Conservation (phyloP, 2,797 vertebrate genomes). For the Moxostoma hubbsi region DNA sequence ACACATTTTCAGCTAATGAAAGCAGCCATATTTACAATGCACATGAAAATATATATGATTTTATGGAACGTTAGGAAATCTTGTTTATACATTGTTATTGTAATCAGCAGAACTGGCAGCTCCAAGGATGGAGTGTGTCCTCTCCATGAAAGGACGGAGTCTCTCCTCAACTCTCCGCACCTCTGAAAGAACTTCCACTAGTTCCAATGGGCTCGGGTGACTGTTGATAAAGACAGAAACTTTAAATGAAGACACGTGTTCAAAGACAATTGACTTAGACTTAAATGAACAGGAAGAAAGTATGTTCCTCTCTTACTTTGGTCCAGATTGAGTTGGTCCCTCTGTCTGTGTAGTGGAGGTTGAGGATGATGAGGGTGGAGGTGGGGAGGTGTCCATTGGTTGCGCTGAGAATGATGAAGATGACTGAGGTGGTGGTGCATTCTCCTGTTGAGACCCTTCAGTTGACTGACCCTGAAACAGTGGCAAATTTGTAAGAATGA, state of each 20-base stretch:
- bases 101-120: constrained; percentile 84
- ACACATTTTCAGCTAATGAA: constrained; percentile 11
- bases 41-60: background rate
- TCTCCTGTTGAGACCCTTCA: constrained; percentile 69
- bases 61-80: background rate
- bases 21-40: background rate
- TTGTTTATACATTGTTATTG: constrained; percentile 83
- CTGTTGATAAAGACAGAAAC: constrained; percentile 61
- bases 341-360: constrained; percentile 74
- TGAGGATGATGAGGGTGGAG: constrained; percentile 67
- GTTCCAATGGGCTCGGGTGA: constrained; percentile 86
- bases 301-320: constrained; percentile 68
- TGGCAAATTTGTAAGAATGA: background rate
- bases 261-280: too few relatives aligned
- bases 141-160: constrained; percentile 89
- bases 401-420: constrained; percentile 71
- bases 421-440: constrained; percentile 54
- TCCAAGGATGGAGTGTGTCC: constrained; percentile 87
- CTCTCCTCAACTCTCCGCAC: constrained; percentile 84
- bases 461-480: constrained; percentile 66
- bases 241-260: too few relatives aligned
- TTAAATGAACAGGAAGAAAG: too few relatives aligned
- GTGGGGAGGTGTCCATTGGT: constrained; percentile 77
- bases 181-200: constrained; percentile 87
- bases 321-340: constrained; percentile 75